A percentile compares a stretch with the other conserved stretches of the same genome.
phyloP scores from a whole-genome alignment of 2,888 invertebrate species.

The Andrena chrysosceles region DNA sequence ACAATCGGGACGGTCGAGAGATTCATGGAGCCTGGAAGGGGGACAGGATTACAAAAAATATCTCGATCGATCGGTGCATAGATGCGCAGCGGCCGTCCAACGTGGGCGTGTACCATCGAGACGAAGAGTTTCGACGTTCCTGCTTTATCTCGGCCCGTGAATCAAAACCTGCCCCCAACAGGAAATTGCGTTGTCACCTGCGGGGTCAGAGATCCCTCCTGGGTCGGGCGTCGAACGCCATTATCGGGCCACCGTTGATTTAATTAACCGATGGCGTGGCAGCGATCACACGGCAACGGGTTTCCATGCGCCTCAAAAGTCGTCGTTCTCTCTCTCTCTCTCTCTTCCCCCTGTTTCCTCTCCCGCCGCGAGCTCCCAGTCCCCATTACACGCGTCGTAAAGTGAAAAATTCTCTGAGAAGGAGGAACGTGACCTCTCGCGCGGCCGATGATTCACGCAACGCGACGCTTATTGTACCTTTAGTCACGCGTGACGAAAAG shows the following conservation, averaged over 20 bases:
- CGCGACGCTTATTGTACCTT: slow-evolving; percentile 52
- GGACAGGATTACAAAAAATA: not conserved
- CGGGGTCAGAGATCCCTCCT: slow-evolving; percentile 26
- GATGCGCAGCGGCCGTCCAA: not conserved
- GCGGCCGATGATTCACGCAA: slow-evolving; percentile 51
- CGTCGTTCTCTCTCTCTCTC: slow-evolving; percentile 10
- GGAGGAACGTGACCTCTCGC: slow-evolving; percentile 42
- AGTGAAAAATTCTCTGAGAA: slow-evolving; percentile 26
- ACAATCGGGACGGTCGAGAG: not conserved
- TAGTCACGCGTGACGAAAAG: slow-evolving; percentile 50
- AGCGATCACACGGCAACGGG: slow-evolving; percentile 9
- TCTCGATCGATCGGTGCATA: slow-evolving; percentile 12
- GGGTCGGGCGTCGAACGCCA: slow-evolving; percentile 3
- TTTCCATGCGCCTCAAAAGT: slow-evolving; percentile 14
- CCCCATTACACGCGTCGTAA: not conserved
- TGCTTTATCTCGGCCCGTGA: slow-evolving; percentile 7
- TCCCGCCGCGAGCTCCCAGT: not conserved
- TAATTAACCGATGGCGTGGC: slow-evolving; percentile 49
- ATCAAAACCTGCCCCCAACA: slow-evolving; percentile 34
- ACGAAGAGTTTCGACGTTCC: not conserved
- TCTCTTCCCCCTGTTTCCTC: not conserved
- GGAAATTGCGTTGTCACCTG: slow-evolving; percentile 58
- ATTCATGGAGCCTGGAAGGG: not conserved
- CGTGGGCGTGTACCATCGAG: not conserved
- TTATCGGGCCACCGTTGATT: slow-evolving; percentile 36